Evolutionary conservation across 2,888 invertebrate species (phyloP).

Genomic region (Caenorhabditis japonica): DNA sequence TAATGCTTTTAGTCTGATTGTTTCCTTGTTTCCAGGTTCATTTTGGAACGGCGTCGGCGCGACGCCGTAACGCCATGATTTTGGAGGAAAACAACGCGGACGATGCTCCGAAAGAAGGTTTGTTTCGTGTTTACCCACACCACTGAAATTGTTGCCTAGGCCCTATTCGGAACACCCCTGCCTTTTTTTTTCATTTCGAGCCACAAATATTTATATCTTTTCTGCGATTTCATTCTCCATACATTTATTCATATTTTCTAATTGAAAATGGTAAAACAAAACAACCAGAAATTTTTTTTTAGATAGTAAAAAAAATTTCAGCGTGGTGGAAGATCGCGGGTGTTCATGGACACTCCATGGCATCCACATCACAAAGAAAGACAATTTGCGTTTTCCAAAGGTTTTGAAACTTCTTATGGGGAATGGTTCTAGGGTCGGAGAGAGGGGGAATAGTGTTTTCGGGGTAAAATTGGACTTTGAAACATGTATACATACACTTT

Average conservation of each 20-base stretch:
- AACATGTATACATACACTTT: no score
- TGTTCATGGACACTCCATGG: conserved; percentile 38
- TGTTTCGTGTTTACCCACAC: conserved; percentile 7
- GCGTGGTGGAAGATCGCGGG: conserved; percentile 21
- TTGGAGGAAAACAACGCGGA: conserved; percentile 36
- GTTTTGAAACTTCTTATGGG: no score
- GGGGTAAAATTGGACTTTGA: no score
- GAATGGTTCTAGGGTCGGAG: background rate
- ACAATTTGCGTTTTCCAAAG: conserved; percentile 39
- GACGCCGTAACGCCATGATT: conserved; percentile 55
- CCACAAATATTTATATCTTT: no score
- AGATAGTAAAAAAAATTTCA: conserved; percentile 17
- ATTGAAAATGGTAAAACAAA: no score
- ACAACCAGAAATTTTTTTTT: no score
- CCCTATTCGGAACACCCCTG: no score
- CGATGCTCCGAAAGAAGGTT: conserved; percentile 41
- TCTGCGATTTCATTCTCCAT: no score
- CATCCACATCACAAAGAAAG: conserved; percentile 42
- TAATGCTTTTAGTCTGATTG: conserved; percentile 44
- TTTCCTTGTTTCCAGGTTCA: no score
- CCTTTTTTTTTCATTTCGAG: no score
- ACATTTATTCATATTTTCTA: no score
- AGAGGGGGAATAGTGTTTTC: no score
- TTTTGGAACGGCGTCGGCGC: conserved; percentile 41
- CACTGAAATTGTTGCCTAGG: background rate